Evolutionary conservation across 1,140 invertebrate genomes (phyloP).

Genomic region (Drosophila serrata): DNA sequence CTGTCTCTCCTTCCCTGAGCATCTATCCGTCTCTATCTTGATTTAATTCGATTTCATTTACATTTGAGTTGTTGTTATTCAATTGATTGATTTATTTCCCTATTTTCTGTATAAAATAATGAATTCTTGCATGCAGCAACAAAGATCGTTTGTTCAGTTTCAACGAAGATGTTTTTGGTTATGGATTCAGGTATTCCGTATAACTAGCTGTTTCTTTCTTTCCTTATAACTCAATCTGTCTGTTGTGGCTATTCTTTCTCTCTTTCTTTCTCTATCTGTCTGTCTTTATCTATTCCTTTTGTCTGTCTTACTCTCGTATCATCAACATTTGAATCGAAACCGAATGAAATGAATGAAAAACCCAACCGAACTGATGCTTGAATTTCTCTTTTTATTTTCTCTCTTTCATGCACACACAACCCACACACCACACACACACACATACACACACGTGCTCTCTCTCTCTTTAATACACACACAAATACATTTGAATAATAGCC

Average conservation of each 20-base stretch:
- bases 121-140: slow-evolving; percentile 88
- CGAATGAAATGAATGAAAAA: slow-evolving; percentile 55
- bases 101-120: slow-evolving; percentile 52
- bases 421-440: slow-evolving; percentile 30
- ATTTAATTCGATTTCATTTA: slow-evolving; percentile 19
- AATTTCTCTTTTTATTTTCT: slow-evolving; percentile 59
- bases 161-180: slow-evolving; percentile 88
- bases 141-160: slow-evolving; percentile 91
- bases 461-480: slow-evolving; percentile 9
- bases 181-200: slow-evolving; percentile 89
- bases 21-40: slow-evolving; percentile 19
- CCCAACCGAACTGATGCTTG: slow-evolving; percentile 68
- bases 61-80: slow-evolving; percentile 4
- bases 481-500: slow-evolving; percentile 81
- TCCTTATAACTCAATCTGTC: slow-evolving; percentile 37
- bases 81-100: slow-evolving; percentile 15
- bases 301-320: slow-evolving; percentile 33
- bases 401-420: slow-evolving; percentile 59
- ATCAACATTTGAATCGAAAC: slow-evolving; percentile 33
- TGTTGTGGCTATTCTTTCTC: slow-evolving; percentile 38
- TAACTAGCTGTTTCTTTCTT: slow-evolving; percentile 34
- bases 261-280: slow-evolving; percentile 34
- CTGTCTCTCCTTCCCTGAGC: slow-evolving; percentile 5
- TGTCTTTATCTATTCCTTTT: slow-evolving; percentile 15
- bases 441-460: slow-evolving; percentile 4